Base-by-base conservation (phyloP, 2,113 vertebrate genomes). In the Phaethon lepturus region DNA sequence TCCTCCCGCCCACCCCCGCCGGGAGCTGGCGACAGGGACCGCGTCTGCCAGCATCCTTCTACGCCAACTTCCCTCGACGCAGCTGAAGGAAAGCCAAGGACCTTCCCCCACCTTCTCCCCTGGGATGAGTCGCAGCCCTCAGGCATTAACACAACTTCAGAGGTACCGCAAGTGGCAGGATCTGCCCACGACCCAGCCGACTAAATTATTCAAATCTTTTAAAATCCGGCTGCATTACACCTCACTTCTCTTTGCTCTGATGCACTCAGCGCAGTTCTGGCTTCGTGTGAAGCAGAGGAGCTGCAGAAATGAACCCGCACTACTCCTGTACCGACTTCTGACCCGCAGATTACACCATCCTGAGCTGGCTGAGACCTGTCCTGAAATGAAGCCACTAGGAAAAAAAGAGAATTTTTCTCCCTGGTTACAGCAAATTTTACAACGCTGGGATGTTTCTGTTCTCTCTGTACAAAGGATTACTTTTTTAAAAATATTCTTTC, bases 41-140 rank as follows among this genome's bases (percentile, higher is more conserved):
- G 0, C 1, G 0, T 2, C 38, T 19, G 52, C 58, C 90, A 71
- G n/a, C 59, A 49, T 52, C 63, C 68, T 26, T 35, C 66, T 17
- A 3, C 0, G 52, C 58, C 90, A 71, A 31, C 59, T 44, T 52
- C 63, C 68, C 31, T 35, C 66, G 15, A 3, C 0, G 0, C 26
- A 40, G 64, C 45, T 17, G 8, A 69, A 17, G 71, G 53, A 40
- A 26, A 74, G 26, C 62, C 86, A 25, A 18, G 76, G 26, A 40
- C 58, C 45, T 42, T 88, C 25, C 56, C 8, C 8, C 58, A 17
- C 13, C 12, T 40, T 17, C 69, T 62, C 50, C n/a, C 19, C 40
- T 1, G 40, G 53, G n/a, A 8, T 33, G 71, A 73, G 22, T 33
- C 4, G 1, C 90, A 90, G 53, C 44, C 52, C 80, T 50, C 40